Conservation (phyloP, 2,888 invertebrate genomes). For the Aphelenchoides bicaudatus region DNA sequence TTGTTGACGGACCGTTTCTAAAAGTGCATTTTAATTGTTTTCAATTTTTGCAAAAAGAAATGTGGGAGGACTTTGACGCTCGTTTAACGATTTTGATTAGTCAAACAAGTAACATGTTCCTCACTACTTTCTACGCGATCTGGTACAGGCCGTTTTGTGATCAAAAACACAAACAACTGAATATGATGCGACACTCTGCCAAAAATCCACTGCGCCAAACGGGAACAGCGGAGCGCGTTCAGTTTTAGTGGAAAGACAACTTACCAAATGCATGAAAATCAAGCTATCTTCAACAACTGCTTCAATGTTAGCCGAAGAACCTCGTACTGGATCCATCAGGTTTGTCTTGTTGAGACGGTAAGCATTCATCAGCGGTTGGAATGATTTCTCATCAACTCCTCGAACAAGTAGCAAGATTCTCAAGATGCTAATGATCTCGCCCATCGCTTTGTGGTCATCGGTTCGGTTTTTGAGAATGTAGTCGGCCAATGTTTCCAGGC, state of each 20-base stretch:
- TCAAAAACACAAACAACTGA: too few species aligned
- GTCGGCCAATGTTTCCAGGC: constrained; percentile 69
- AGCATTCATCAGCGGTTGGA: constrained; percentile 11
- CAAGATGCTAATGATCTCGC: constrained; percentile 27
- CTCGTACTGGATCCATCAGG: constrained; percentile 41
- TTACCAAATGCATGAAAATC: constrained; percentile 39
- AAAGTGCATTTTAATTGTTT: constrained; percentile 13
- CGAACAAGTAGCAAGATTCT: constrained; percentile 19
- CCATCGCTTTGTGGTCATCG: constrained; percentile 67
- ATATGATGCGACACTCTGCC: too few species aligned
- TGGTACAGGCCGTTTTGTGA: too few species aligned
- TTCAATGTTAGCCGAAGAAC: constrained; percentile 35
- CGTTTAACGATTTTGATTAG: too few species aligned
- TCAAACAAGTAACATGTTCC: too few species aligned
- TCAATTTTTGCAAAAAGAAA: too few species aligned
- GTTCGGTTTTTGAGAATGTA: constrained; percentile 70
- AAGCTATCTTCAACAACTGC: constrained; percentile 35
- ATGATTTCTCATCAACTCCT: constrained; percentile 11
- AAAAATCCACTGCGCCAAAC: too few species aligned
- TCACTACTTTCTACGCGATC: too few species aligned
- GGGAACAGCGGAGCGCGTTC: background rate
- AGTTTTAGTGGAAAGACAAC: constrained; percentile 17
- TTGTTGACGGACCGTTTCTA: constrained; percentile 28
- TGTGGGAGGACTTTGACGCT: too few species aligned
- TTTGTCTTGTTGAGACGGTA: constrained; percentile 28